phyloP scores from a whole-genome alignment of 1,140 invertebrate species.

The Zaprionus inermis region DNA sequence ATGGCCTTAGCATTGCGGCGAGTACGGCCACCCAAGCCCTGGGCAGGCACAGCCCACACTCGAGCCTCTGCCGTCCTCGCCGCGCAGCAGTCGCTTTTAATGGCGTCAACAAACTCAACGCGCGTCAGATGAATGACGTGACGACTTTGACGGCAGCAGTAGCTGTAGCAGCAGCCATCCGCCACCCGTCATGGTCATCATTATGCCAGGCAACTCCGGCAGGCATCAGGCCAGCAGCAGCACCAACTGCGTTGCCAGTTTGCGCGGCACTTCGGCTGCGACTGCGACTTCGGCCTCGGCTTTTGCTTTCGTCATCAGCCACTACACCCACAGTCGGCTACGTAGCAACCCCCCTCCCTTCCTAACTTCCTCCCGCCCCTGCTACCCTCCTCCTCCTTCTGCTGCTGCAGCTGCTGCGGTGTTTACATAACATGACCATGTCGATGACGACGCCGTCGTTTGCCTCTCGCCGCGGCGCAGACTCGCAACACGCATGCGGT shows the following conservation, averaged over 20 bases:
- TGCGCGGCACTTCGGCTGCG: slow-evolving; percentile 22
- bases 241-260: slow-evolving; percentile 28
- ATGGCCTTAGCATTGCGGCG: neutral
- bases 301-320: slow-evolving; percentile 49
- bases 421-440: slow-evolving; percentile 53
- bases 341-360: neutral
- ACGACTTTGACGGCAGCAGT: slow-evolving; percentile 54
- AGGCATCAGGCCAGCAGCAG: slow-evolving; percentile 64
- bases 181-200: slow-evolving; percentile 30
- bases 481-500: slow-evolving; percentile 45
- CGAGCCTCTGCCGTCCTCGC: no score
- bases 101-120: slow-evolving; percentile 79
- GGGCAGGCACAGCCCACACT: neutral
- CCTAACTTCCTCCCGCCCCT: neutral
- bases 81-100: no score
- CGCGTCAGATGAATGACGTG: slow-evolving; percentile 79
- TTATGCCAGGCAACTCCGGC: slow-evolving; percentile 32
- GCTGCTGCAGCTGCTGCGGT: slow-evolving; percentile 10
- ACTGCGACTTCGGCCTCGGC: slow-evolving; percentile 27
- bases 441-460: slow-evolving; percentile 18
- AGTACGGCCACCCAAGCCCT: slow-evolving; percentile 44
- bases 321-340: neutral
- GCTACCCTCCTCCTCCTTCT: neutral
- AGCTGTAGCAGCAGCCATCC: neutral
- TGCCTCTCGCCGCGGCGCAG: slow-evolving; percentile 33